Evolutionary conservation across 2,113 vertebrate genomes (phyloP).

Genomic region (Paralichthys olivaceus): DNA sequence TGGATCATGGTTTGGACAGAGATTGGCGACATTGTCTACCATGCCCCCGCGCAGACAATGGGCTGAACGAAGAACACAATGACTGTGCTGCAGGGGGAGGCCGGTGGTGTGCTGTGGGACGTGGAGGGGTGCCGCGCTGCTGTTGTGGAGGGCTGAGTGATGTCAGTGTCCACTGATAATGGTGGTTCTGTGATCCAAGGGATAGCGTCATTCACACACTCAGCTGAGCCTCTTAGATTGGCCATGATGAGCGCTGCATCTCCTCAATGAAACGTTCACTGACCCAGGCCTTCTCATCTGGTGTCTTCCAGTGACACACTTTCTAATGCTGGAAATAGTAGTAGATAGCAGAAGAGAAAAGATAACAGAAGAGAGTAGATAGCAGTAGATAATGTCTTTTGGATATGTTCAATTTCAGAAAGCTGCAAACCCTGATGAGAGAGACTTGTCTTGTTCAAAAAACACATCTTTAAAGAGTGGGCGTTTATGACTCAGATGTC

Average conservation of each 20-base stretch:
- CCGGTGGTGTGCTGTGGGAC: conserved; percentile 18
- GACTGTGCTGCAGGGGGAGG: conserved; percentile 56
- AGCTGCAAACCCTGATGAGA: neutral
- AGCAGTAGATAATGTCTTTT: neutral
- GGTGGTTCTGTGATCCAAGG: conserved; percentile 67
- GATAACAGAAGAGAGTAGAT: too few relatives aligned
- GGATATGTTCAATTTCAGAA: neutral
- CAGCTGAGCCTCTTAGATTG: conserved; percentile 12
- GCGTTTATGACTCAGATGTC: neutral
- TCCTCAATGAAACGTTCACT: conserved; percentile 68
- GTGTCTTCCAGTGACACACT: conserved; percentile 85
- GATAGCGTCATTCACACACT: conserved; percentile 66
- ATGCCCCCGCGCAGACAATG: conserved; percentile 63
- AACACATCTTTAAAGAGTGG: neutral
- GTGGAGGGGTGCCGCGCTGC: conserved; percentile 18
- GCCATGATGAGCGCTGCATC: conserved; percentile 23
- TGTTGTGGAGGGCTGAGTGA: conserved; percentile 61
- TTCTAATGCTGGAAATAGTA: neutral
- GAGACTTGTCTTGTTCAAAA: neutral
- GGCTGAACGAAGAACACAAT: conserved; percentile 58
- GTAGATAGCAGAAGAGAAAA: too few relatives aligned
- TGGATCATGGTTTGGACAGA: conserved; percentile 63
- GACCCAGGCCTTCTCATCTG: conserved; percentile 81
- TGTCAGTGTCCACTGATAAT: conserved; percentile 74
- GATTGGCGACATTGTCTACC: conserved; percentile 68